Conservation (phyloP, 2,888 invertebrate species). For the Trichogramma dendrolimi region DNA sequence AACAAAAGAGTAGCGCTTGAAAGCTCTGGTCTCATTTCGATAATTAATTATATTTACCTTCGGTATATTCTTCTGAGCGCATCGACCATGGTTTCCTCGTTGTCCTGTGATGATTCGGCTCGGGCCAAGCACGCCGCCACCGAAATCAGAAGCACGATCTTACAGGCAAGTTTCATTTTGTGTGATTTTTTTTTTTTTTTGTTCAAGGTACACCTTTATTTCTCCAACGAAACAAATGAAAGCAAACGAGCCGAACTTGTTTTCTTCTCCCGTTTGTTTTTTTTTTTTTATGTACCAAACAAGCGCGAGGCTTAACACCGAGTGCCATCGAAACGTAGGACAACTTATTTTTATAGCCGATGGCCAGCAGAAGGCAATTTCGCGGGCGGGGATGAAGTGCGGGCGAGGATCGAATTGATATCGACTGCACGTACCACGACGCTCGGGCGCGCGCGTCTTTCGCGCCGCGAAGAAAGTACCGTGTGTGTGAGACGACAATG, state of each 20-base stretch:
- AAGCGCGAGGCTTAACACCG: constrained; percentile 45
- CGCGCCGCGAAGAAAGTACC: constrained; percentile 44
- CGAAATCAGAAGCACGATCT: constrained; percentile 31
- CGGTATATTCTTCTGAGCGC: constrained; percentile 45
- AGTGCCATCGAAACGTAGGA: constrained; percentile 45
- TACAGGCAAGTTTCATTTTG: too few species aligned
- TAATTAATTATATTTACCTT: constrained; percentile 36
- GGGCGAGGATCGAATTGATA: constrained; percentile 12
- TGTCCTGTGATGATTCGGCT: constrained; percentile 27
- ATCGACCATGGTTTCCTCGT: constrained; percentile 41
- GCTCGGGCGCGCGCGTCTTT: constrained; percentile 38
- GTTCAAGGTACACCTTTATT: too few species aligned
- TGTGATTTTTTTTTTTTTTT: too few species aligned
- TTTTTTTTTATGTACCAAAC: too few species aligned
- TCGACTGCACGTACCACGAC: constrained; percentile 28
- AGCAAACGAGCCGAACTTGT: too few species aligned
- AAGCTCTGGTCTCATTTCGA: background rate
- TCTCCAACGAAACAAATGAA: too few species aligned
- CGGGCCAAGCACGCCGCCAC: constrained; percentile 27
- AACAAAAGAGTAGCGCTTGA: background rate
- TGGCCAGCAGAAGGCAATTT: constrained; percentile 28
- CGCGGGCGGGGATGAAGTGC: background rate
- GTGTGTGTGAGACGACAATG: constrained; percentile 45
- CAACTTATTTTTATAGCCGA: constrained; percentile 48
- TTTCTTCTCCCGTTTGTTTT: too few species aligned